phyloP scores from a whole-genome alignment of 2,113 vertebrate genomes.

The Astur gentilis region DNA sequence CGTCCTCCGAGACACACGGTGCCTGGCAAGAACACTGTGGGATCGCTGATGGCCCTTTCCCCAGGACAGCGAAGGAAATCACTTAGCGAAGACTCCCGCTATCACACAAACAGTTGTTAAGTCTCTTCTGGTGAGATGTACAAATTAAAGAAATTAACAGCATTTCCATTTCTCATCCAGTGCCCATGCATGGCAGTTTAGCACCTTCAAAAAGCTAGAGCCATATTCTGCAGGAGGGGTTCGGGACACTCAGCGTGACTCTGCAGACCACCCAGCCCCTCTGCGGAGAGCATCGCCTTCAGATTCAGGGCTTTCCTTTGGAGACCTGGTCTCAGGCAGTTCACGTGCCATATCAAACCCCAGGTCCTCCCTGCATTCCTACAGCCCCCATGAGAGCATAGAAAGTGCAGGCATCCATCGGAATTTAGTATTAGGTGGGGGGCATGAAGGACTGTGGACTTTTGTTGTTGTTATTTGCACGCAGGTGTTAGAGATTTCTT shows the following conservation, averaged over 20 bases:
- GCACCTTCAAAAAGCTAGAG: background rate
- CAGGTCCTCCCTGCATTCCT: background rate
- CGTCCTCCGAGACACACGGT: fast-evolving
- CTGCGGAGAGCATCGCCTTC: fast-evolving
- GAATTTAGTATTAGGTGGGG: background rate
- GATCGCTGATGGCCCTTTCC: background rate
- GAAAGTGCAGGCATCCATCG: background rate
- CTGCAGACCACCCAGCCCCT: background rate
- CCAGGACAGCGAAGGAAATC: background rate
- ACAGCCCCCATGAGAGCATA: background rate
- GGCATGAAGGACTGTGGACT: background rate
- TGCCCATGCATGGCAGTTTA: background rate
- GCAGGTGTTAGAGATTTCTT: background rate
- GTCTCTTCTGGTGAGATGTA: background rate
- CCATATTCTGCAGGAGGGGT: background rate
- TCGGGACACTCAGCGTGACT: fast-evolving
- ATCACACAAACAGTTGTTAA: background rate
- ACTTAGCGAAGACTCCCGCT: background rate
- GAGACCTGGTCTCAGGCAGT: background rate
- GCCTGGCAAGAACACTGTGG: background rate
- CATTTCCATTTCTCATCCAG: background rate
- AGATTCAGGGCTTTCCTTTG: background rate
- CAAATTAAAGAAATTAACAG: background rate
- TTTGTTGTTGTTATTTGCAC: background rate
- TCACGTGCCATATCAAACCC: background rate